These are phyloP conservation scores for Graphium colonna DNA, from an alignment of 2,888 invertebrate species.

Conservation along the genomic window DNA sequence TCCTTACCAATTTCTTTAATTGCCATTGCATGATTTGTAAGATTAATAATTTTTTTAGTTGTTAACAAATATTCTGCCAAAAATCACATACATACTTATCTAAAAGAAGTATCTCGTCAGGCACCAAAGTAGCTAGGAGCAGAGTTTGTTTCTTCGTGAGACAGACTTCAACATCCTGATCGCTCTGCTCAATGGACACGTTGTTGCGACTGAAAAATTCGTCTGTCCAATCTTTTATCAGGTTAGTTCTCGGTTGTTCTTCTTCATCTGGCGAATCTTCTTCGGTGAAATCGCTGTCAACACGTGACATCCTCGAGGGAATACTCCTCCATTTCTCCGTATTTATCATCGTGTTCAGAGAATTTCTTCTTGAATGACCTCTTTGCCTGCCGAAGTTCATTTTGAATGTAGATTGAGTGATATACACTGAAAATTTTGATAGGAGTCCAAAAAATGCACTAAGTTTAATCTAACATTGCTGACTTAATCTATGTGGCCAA, in stretches of 20 bases:
- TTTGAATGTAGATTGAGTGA: slow-evolving; percentile 25
- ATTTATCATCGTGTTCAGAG: slow-evolving; percentile 45
- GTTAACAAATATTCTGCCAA: no score
- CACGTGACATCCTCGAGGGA: slow-evolving; percentile 44
- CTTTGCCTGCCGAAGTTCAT: slow-evolving; percentile 66
- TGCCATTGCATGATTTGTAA: no score
- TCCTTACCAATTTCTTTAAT: no score
- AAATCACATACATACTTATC: slow-evolving; percentile 43
- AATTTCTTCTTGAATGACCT: slow-evolving; percentile 46
- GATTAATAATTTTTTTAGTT: not conserved
- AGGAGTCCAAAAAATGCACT: slow-evolving; percentile 23
- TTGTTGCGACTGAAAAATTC: slow-evolving; percentile 57
- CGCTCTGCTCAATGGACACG: slow-evolving; percentile 43
- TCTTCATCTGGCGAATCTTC: slow-evolving; percentile 47
- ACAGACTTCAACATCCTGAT: slow-evolving; percentile 68
- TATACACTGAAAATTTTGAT: slow-evolving; percentile 42
- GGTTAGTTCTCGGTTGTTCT: slow-evolving; percentile 46
- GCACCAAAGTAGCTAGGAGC: slow-evolving; percentile 75
- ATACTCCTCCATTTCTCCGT: slow-evolving; percentile 58
- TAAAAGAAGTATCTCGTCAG: slow-evolving; percentile 75
- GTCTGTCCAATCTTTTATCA: slow-evolving; percentile 59
- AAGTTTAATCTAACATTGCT: slow-evolving; percentile 37
- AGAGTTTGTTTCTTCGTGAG: slow-evolving; percentile 70
- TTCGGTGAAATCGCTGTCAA: slow-evolving; percentile 34
- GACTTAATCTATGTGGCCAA: slow-evolving; percentile 45